phyloP scores from a whole-genome alignment of 64 coral and sea anemone genomes.

The Catalaphyllia jardinei region DNA sequence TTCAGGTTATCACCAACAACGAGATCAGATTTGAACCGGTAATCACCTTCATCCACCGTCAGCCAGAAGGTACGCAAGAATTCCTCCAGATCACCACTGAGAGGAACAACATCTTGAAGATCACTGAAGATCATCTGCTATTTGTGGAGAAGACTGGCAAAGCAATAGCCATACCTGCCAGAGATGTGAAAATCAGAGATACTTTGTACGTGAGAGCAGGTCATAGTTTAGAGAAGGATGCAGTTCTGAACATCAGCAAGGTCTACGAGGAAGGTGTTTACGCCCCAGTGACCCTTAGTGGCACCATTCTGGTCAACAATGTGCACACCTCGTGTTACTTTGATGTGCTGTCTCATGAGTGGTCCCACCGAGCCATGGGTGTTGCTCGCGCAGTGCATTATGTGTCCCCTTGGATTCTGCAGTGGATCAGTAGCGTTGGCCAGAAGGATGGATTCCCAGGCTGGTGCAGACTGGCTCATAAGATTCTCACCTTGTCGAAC shows the following conservation, averaged over 20 bases:
- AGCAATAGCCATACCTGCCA: conserved; percentile 9
- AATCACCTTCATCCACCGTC: conserved; percentile 2
- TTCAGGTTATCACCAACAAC: neutral
- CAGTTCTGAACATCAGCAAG: neutral
- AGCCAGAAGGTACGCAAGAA: neutral
- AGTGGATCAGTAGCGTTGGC: conserved; percentile 3
- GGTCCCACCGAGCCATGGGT: conserved; percentile 23
- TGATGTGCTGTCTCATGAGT: conserved; percentile 37
- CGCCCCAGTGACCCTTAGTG: conserved; percentile 39
- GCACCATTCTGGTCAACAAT: conserved; percentile 39
- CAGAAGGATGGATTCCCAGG: conserved; percentile 32
- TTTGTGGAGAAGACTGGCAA: conserved; percentile 13
- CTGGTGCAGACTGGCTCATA: conserved; percentile 18
- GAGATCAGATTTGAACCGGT: neutral
- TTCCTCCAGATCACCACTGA: neutral
- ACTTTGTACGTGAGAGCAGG: neutral
- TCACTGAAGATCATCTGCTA: conserved; percentile 19
- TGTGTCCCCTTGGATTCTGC: conserved; percentile 5
- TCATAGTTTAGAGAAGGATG: neutral
- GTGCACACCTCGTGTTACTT: conserved; percentile 37
- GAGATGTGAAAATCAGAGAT: neutral
- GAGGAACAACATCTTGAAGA: neutral
- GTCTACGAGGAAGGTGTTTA: conserved; percentile 25
- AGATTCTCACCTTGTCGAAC: neutral
- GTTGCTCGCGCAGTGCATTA: conserved; percentile 15